Evolutionary conservation across 2,888 invertebrate genomes (phyloP).

Genomic region (Agrochola litura): DNA sequence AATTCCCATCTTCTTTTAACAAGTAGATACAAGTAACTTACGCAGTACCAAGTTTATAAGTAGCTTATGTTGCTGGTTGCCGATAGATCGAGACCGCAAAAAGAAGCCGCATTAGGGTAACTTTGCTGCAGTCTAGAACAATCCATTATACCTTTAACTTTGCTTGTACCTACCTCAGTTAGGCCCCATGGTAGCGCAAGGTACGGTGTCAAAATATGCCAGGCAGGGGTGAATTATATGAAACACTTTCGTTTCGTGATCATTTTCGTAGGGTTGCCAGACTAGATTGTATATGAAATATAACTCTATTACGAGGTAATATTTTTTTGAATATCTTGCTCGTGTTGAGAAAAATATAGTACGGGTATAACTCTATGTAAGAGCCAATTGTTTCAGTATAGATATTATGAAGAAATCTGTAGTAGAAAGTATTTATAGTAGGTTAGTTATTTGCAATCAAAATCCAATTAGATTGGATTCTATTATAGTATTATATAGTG

Average conservation of each 20-base stretch:
- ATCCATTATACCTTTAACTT: slow-evolving; percentile 14
- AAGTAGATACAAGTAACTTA: neutral
- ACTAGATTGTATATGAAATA: slow-evolving; percentile 3
- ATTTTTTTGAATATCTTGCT: neutral
- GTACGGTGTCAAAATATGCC: slow-evolving; percentile 53
- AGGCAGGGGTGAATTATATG: slow-evolving; percentile 22
- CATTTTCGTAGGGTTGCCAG: slow-evolving; percentile 5
- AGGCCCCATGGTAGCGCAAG: slow-evolving; percentile 50
- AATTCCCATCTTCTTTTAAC: neutral
- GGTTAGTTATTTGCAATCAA: neutral
- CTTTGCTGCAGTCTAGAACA: slow-evolving; percentile 37
- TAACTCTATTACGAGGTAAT: slow-evolving; percentile 2
- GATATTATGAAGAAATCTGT: neutral
- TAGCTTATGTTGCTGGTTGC: neutral
- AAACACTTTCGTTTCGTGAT: slow-evolving; percentile 44
- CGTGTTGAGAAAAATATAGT: neutral
- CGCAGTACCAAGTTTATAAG: neutral
- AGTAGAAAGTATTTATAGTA: neutral
- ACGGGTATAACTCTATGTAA: neutral
- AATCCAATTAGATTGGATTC: slow-evolving; percentile 6
- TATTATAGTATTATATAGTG: slow-evolving; percentile 12
- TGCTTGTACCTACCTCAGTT: neutral
- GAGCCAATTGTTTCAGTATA: neutral
- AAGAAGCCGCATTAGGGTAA: slow-evolving; percentile 43
- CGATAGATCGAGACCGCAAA: slow-evolving; percentile 7